Evolutionary conservation across 2,888 invertebrate species (phyloP).

Genomic region (Lomographa bimaculata): DNA sequence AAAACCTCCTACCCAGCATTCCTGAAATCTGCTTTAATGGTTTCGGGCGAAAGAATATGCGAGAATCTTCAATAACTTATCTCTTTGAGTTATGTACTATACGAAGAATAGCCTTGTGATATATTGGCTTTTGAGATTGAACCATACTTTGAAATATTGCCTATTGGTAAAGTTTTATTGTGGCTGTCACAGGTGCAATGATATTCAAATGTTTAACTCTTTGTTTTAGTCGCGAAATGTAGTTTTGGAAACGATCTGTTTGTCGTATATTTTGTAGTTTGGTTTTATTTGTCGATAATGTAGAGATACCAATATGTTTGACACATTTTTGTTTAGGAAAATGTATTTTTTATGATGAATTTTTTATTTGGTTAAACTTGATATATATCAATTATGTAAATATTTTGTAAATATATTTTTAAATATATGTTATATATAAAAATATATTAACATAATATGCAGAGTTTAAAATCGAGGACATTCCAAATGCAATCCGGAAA

Average conservation of each 20-base stretch:
- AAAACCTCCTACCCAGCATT: slow-evolving; percentile 17
- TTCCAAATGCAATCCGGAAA: too few relatives aligned
- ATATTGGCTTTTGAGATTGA: slow-evolving; percentile 79
- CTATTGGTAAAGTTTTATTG: slow-evolving; percentile 82
- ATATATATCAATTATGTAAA: too few relatives aligned
- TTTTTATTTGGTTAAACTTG: too few relatives aligned
- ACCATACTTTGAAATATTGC: slow-evolving; percentile 77
- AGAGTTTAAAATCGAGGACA: too few relatives aligned
- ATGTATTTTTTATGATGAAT: too few relatives aligned
- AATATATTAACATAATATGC: too few relatives aligned
- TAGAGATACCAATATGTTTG: too few relatives aligned
- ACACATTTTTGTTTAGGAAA: too few relatives aligned
- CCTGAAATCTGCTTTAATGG: slow-evolving; percentile 19
- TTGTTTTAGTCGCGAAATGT: slow-evolving; percentile 47
- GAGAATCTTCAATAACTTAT: slow-evolving; percentile 66
- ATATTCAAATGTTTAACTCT: slow-evolving; percentile 58
- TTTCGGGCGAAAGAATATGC: slow-evolving; percentile 61
- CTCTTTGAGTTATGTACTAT: slow-evolving; percentile 68
- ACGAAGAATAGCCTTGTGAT: slow-evolving; percentile 70
- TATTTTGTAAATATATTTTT: background rate
- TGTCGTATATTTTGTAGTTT: slow-evolving; percentile 27
- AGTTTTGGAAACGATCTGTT: slow-evolving; percentile 42
- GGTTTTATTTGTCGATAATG: too few relatives aligned
- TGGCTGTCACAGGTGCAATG: slow-evolving; percentile 74
- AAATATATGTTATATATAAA: too few relatives aligned